These are phyloP conservation scores for Mesocentrotus franciscanus DNA, from an alignment of 53 echinoderm and acorn worm genomes.

Conservation along the genomic window DNA sequence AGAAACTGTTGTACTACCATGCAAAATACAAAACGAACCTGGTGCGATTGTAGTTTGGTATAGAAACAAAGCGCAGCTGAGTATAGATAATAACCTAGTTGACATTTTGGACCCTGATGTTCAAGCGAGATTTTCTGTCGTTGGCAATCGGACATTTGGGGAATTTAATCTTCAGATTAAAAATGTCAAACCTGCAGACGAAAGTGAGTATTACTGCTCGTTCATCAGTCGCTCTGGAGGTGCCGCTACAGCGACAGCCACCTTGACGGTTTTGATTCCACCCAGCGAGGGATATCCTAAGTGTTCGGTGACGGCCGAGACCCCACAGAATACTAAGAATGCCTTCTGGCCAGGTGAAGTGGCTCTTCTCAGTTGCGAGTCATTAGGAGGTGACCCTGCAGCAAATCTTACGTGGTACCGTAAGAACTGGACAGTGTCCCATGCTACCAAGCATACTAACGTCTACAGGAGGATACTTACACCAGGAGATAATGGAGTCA, in stretches of 20 bases:
- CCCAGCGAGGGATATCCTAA: constrained; percentile 79
- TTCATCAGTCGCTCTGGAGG: constrained; percentile 79
- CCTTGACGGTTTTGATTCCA: constrained; percentile 83
- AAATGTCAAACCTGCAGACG: constrained; percentile 78
- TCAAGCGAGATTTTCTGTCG: constrained; percentile 76
- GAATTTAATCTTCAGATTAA: constrained; percentile 84
- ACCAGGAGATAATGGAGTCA: constrained; percentile 92
- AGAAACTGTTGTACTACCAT: constrained; percentile 61
- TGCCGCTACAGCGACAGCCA: constrained; percentile 73
- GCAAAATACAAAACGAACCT: constrained; percentile 55
- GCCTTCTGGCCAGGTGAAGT: constrained; percentile 88
- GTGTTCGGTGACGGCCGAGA: constrained; percentile 75
- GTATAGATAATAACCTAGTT: constrained; percentile 71
- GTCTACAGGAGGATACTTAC: constrained; percentile 81
- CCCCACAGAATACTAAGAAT: constrained; percentile 60
- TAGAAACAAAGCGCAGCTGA: constrained; percentile 80
- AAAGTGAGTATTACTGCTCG: constrained; percentile 82
- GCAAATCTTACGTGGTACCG: constrained; percentile 89
- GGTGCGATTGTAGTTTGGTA: constrained; percentile 78
- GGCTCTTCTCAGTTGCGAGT: constrained; percentile 80
- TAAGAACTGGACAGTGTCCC: constrained; percentile 75
- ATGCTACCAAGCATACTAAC: constrained; percentile 73
- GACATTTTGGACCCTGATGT: constrained; percentile 70
- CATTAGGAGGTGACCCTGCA: constrained; percentile 86
- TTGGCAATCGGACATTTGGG: constrained; percentile 76